Base-by-base conservation (phyloP, 2,797 vertebrate genomes). In the Pelodytes ibericus region DNA sequence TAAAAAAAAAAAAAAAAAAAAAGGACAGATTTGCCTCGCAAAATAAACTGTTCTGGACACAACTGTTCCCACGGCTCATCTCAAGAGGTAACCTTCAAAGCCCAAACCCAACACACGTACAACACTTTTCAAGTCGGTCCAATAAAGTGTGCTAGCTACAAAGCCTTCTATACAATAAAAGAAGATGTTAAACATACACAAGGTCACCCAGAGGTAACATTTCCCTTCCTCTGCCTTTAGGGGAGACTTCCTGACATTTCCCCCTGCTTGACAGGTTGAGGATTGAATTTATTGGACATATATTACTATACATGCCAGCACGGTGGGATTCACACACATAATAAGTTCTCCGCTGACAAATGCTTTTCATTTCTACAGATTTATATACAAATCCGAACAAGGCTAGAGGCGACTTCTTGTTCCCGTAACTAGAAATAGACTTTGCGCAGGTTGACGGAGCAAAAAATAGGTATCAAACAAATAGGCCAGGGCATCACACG, bases 241-340 rank as follows among this genome's bases (percentile, higher is more conserved):
- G 69, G 62, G 39, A 61, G 66, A 67, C 66, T 24, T 78, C 76
- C 76, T 72, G 63, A 27, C 70, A 68, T 72, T 67, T 60, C 61
- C 72, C 61, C 41, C 56, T 7, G 56, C 51, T 36, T 64, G 39
- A 71, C 59, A 76, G 30, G 27, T 47, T 3, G 31, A 31, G 24
- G 22, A 25, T 11, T 39, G 44, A 56, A 70, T 76, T 24, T 77
- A 77, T 77, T 71, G 74, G 36, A 44, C 22, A 44, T 70, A 58
- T 63, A 44, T 13, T 44, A 61, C 67, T 47, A 57, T 64, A 58
- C 6, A 44, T 4, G 33, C 4, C 39, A n/a, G n/a, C 9, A 47
- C 31, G 63, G 64, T 56, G 11, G 64, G 41, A 16, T 24, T 26
- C 30, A n/a, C 49, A 41, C 49, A 36, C 60, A 27, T 60, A 56